Conservation (phyloP, 1,140 invertebrate species). For the Nasonia vitripennis region DNA sequence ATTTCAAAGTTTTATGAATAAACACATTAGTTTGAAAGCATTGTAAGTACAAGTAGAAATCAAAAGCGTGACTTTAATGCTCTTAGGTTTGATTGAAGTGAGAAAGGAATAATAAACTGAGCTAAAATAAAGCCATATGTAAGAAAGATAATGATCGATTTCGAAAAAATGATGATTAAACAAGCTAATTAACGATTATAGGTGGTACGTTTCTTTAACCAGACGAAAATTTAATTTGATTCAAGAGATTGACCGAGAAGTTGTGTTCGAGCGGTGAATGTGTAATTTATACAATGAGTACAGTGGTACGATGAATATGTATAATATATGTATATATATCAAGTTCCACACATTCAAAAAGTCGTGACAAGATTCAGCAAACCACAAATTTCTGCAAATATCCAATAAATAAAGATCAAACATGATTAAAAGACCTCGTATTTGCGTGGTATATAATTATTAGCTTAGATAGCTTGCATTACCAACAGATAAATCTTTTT, state of each 20-base stretch:
- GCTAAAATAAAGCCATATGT: conserved; percentile 67
- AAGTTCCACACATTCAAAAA: conserved; percentile 74
- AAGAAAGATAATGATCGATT: conserved; percentile 62
- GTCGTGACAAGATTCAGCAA: conserved; percentile 75
- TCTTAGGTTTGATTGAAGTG: conserved; percentile 58
- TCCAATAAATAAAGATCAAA: conserved; percentile 73
- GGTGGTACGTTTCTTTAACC: conserved; percentile 58
- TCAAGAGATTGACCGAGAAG: conserved; percentile 60
- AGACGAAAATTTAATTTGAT: conserved; percentile 60
- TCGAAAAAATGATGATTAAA: conserved; percentile 62
- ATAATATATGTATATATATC: conserved; percentile 58
- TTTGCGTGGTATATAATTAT: conserved; percentile 69
- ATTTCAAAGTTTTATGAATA: background rate
- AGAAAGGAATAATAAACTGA: conserved; percentile 63
- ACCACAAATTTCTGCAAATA: conserved; percentile 76
- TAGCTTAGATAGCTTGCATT: conserved; percentile 59
- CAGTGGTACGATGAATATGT: conserved; percentile 71
- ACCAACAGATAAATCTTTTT: conserved; percentile 29
- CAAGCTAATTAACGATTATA: conserved; percentile 67
- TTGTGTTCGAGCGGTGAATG: conserved; percentile 72
- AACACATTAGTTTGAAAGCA: conserved; percentile 4
- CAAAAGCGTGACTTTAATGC: conserved; percentile 36
- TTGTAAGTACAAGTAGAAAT: background rate
- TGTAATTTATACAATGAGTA: conserved; percentile 76
- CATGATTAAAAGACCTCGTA: conserved; percentile 72